Evolutionary conservation across 30 jellyfish, hydroid and myxozoan genomes (phyloP), one percentile per base, ranked within the genome.

Genomic region (Chironex yamaguchii): DNA sequence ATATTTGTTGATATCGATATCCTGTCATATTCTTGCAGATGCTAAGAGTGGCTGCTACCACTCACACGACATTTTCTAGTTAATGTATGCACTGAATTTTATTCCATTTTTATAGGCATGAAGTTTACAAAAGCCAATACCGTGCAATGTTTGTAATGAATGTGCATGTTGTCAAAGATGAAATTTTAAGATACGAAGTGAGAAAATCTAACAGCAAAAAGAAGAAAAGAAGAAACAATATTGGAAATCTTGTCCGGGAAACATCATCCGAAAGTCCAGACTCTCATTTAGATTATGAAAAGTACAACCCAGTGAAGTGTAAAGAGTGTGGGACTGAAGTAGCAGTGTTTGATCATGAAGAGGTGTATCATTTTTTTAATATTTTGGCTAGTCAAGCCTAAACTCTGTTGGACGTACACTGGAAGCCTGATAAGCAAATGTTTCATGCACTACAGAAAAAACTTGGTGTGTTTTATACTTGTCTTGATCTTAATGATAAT

Each of bases 101-200:
- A 65, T 11, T 48, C n/a, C 30, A 3, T 29, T 64, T 23, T 28
- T 74, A 67, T 77, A 93, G 98, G 62, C 98, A 93, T 73, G 97
- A 88, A 20, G 4, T 70, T 29, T 93, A 93, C 91, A 83, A 88
- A 32, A 88, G 86, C 3, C 98, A 93, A 66, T 93, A 89, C 51
- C 97, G 98, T 54, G 98, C 98, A 1, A 93, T 93, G 98, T 93
- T 93, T 93, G 98, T 93, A 6, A 83, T 93, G 96, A 87, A 89
- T 53, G 82, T 97, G 42, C 58, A 49, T 0, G 96, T 93, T 26
- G 76, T 49, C 53, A 53, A 31, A 42, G 88, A 86, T 76, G 97
- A 93, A 73, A 29, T 86, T 30, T 76, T 88, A 26, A 87, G 92
- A 17, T 93, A 93, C 62, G 97, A 93, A 26, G 54, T 25, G 34